These are phyloP conservation scores for Ormyrus rosae DNA, from an alignment of 2,888 invertebrate species.

Conservation along the genomic window DNA sequence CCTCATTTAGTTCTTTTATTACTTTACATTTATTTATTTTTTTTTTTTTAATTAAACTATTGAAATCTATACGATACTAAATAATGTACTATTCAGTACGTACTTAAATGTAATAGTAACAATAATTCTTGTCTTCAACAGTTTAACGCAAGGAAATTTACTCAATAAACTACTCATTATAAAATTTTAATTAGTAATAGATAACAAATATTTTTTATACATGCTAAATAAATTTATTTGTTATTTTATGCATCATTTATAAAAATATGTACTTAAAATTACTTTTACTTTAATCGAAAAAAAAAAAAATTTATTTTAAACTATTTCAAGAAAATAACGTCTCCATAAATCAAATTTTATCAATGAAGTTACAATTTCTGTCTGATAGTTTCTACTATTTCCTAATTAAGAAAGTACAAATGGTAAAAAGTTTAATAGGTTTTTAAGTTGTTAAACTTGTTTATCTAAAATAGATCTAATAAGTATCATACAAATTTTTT, in stretches of 20 bases:
- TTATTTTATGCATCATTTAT: slow-evolving; percentile 29
- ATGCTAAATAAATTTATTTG: slow-evolving; percentile 40
- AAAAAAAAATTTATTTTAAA: slow-evolving; percentile 44
- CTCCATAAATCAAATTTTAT: slow-evolving; percentile 32
- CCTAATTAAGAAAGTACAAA: slow-evolving; percentile 50
- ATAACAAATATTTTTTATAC: slow-evolving; percentile 48
- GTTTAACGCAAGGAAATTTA: slow-evolving; percentile 34
- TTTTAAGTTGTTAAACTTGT: slow-evolving; percentile 2
- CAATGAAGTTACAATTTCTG: slow-evolving; percentile 49
- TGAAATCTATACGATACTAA: slow-evolving; percentile 21
- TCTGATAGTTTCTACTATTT: slow-evolving; percentile 26
- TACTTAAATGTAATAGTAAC: slow-evolving; percentile 31
- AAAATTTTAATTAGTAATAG: slow-evolving; percentile 50
- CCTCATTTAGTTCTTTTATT: slow-evolving; percentile 13
- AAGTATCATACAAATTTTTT: slow-evolving; percentile 18
- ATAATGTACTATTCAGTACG: slow-evolving; percentile 24
- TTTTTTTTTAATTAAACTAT: slow-evolving; percentile 20
- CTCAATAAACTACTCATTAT: slow-evolving; percentile 36
- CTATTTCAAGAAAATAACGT: slow-evolving; percentile 54
- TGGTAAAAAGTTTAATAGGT: slow-evolving; percentile 41
- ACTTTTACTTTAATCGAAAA: slow-evolving; percentile 24
- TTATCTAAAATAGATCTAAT: slow-evolving; percentile 19
- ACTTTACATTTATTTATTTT: slow-evolving; percentile 29
- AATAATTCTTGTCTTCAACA: slow-evolving; percentile 30
- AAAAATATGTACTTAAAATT: slow-evolving; percentile 50